Conservation (phyloP, 1,140 invertebrate species). For the Drosophila guanche region DNA sequence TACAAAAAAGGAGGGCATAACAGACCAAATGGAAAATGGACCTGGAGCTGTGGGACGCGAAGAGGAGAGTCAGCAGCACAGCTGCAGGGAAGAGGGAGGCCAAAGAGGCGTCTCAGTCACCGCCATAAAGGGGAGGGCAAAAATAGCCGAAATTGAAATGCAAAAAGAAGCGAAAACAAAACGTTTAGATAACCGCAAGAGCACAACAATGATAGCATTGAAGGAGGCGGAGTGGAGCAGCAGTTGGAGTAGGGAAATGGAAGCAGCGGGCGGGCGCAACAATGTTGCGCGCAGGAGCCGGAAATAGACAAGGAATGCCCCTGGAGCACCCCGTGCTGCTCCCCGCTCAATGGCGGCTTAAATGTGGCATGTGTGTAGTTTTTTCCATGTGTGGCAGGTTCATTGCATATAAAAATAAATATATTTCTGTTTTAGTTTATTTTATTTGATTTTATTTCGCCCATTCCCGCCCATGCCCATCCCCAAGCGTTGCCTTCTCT, state of each 20-base stretch:
- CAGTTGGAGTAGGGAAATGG: background rate
- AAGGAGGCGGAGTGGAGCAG: background rate
- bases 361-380: constrained; percentile 58
- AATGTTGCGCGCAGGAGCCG: constrained; percentile 55
- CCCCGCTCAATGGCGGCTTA: constrained; percentile 45
- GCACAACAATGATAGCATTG: constrained; percentile 44
- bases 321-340: background rate
- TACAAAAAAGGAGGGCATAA: constrained; percentile 60
- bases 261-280: constrained; percentile 36
- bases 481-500: constrained; percentile 1
- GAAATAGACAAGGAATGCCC: constrained; percentile 64
- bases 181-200: constrained; percentile 71
- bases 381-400: constrained; percentile 45
- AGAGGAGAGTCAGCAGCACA: constrained; percentile 8
- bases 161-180: constrained; percentile 68
- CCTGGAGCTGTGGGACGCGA: constrained; percentile 6
- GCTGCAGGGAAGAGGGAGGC: constrained; percentile 31
- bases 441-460: constrained; percentile 54
- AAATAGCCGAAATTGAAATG: constrained; percentile 66
- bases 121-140: constrained; percentile 11
- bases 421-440: constrained; percentile 53
- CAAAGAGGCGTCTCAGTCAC: background rate
- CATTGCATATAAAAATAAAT: constrained; percentile 74
- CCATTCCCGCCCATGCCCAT: constrained; percentile 7
- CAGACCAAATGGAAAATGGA: constrained; percentile 54